A percentile compares a stretch with the other conserved stretches of the same genome.
Conservation (phyloP, 2,113 vertebrate genomes). For the Apistogramma diplotaenia region DNA sequence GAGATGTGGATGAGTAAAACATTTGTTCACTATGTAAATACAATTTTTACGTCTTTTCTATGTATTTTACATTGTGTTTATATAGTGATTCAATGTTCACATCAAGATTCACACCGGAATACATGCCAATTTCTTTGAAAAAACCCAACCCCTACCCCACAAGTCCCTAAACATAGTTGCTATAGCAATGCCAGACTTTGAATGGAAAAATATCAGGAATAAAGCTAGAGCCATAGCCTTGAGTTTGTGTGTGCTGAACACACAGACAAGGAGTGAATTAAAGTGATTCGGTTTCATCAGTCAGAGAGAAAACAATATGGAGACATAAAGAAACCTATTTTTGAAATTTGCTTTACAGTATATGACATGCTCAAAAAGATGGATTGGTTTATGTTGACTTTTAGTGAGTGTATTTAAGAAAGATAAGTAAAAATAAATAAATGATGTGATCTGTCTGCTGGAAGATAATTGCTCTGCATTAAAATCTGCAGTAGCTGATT, state of each 20-base stretch:
- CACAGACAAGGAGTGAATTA: not conserved
- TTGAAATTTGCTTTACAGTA: not conserved
- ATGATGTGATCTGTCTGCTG: not conserved
- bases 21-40: not conserved
- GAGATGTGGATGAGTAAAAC: not conserved
- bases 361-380: not conserved
- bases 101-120: not conserved
- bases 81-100: not conserved
- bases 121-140: not conserved
- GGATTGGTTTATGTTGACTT: not conserved
- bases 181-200: slow-evolving; percentile 62
- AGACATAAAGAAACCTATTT: not conserved
- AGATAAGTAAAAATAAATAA: not conserved
- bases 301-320: not conserved
- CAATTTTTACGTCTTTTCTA: not conserved
- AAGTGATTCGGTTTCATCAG: not conserved
- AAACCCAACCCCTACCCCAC: slow-evolving; percentile 16
- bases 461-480: not conserved
- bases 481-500: not conserved
- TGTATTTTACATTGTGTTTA: not conserved
- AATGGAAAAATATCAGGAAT: slow-evolving; percentile 30
- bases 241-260: slow-evolving; percentile 21
- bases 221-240: slow-evolving; percentile 33
- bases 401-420: not conserved
- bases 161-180: slow-evolving; percentile 54